Conservation (phyloP, 2,888 invertebrate species). For the Megaustenia siamemsis region DNA sequence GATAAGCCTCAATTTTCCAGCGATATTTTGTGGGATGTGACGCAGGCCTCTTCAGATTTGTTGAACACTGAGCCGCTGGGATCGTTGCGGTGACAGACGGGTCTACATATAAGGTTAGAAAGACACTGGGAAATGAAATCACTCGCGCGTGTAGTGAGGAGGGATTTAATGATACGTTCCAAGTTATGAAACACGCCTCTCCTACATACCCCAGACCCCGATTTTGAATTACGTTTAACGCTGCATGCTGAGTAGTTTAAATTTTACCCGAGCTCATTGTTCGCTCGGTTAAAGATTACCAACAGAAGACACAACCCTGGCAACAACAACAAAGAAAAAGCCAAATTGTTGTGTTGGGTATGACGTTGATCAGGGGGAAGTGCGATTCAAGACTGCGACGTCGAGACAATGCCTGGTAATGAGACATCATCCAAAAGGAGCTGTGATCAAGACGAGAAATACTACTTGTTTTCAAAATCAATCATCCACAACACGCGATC, state of each 20-base stretch:
- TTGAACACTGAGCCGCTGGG: background rate
- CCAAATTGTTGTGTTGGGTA: background rate
- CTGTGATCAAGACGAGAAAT: background rate
- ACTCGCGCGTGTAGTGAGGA: constrained; percentile 8
- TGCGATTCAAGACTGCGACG: background rate
- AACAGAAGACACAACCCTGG: constrained; percentile 1
- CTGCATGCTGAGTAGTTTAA: constrained; percentile 2
- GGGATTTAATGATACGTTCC: constrained; percentile 31
- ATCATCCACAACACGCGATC: background rate
- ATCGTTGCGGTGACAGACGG: constrained; percentile 6
- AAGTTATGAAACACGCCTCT: constrained; percentile 27
- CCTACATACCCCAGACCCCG: background rate
- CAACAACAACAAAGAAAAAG: background rate
- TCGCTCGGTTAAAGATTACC: background rate
- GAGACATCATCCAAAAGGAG: background rate
- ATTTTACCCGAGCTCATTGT: background rate
- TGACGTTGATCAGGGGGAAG: background rate
- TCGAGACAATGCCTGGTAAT: background rate
- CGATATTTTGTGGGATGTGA: constrained; percentile 3
- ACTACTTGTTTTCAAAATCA: background rate
- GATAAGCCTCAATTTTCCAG: constrained; percentile 31
- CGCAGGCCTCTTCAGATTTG: background rate
- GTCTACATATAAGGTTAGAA: background rate
- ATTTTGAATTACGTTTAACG: background rate
- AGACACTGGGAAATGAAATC: background rate